Conservation (phyloP, 2,113 vertebrate genomes). For the Heterotis niloticus region DNA sequence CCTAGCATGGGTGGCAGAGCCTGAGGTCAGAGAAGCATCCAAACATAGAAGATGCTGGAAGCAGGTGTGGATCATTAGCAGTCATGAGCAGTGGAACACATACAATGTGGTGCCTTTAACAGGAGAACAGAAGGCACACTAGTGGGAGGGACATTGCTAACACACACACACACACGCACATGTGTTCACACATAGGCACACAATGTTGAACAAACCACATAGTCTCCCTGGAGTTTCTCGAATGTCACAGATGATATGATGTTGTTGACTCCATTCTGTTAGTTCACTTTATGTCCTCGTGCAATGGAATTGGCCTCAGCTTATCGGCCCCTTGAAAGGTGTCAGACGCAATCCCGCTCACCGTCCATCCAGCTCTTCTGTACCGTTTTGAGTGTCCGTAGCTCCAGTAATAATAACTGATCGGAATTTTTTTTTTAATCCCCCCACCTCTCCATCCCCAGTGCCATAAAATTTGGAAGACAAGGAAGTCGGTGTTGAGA, state of each 20-base stretch:
- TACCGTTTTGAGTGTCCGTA: background rate
- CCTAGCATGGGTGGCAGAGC: no score
- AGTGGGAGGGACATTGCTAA: background rate
- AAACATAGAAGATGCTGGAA: background rate
- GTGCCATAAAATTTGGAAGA: background rate
- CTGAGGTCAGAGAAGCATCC: no score
- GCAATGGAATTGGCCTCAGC: background rate
- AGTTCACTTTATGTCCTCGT: constrained; percentile 1
- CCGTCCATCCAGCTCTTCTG: background rate
- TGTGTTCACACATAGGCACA: background rate
- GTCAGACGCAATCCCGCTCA: background rate
- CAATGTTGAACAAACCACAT: background rate
- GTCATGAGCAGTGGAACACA: background rate
- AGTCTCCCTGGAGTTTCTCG: background rate
- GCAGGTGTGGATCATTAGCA: background rate
- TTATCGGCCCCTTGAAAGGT: background rate
- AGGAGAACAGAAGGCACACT: background rate
- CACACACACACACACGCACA: background rate
- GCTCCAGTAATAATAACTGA: background rate
- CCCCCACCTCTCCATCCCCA: no score
- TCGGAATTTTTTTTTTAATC: no score
- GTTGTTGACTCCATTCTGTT: background rate
- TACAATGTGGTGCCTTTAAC: background rate
- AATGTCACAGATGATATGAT: background rate
- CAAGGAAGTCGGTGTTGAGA: background rate